These are phyloP conservation scores for Ceratina calcarata DNA, from an alignment of 1,140 invertebrate species.

Conservation along the genomic window DNA sequence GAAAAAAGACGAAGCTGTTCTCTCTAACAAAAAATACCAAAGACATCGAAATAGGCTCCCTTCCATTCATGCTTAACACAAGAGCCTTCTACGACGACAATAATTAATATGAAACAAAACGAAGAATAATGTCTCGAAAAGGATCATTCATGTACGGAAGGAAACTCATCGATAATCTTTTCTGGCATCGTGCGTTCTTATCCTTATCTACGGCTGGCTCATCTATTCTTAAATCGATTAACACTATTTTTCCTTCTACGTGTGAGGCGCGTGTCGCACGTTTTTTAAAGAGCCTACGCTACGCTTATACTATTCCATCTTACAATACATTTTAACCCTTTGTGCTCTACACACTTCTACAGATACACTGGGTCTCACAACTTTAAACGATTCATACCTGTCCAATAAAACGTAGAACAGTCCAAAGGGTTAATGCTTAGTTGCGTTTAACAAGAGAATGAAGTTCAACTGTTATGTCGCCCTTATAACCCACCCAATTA, in stretches of 20 bases:
- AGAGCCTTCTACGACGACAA: conserved; percentile 6
- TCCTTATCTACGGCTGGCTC: conserved; percentile 20
- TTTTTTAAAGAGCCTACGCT: conserved; percentile 20
- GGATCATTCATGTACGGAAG: conserved; percentile 9
- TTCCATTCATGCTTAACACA: conserved; percentile 21
- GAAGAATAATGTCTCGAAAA: neutral
- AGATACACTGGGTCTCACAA: neutral
- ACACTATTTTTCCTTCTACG: conserved; percentile 8
- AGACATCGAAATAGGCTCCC: neutral
- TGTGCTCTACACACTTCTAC: neutral
- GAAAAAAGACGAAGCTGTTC: neutral
- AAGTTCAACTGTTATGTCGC: neutral
- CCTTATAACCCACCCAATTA: conserved; percentile 1
- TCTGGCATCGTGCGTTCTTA: conserved; percentile 10
- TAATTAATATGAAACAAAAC: conserved; percentile 11
- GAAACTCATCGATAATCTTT: conserved; percentile 27
- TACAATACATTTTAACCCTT: conserved; percentile 43
- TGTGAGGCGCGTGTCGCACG: conserved; percentile 14
- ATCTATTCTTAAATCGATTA: conserved; percentile 42
- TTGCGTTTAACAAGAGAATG: conserved; percentile 16
- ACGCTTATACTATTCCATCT: conserved; percentile 30
- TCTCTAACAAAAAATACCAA: neutral
- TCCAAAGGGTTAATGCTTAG: conserved; percentile 41
- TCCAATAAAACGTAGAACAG: neutral
- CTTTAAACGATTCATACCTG: too few species aligned